Conservation (phyloP, 2,113 vertebrate species). For the Meleagris gallopavo region DNA sequence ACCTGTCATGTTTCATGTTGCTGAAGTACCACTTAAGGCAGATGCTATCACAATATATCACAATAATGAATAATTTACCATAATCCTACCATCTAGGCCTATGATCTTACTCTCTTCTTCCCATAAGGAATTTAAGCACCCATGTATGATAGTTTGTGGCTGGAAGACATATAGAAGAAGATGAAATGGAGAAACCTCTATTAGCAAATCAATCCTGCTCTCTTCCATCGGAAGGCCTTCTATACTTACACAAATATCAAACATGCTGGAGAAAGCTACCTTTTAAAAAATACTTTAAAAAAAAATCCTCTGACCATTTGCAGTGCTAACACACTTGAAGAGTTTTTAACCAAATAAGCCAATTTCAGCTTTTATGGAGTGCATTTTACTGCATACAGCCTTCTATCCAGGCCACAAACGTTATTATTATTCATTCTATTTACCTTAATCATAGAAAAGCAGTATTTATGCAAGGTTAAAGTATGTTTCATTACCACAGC, state of each 20-base stretch:
- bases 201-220: neutral
- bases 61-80: conserved; percentile 6
- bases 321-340: neutral
- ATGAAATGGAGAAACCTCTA: neutral
- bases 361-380: neutral
- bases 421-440: conserved; percentile 8
- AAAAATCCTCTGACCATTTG: neutral
- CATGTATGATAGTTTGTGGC: neutral
- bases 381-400: neutral
- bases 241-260: rapidly evolving
- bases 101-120: neutral
- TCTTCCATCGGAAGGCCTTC: neutral
- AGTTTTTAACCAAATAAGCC: neutral
- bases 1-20: neutral
- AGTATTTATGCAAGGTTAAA: neutral
- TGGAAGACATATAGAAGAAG: neutral
- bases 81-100: neutral
- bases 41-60: neutral
- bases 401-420: neutral
- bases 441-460: neutral
- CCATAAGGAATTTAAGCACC: neutral
- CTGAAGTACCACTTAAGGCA: neutral
- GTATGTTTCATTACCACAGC: neutral
- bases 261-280: neutral
- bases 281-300: neutral